phyloP scores from a whole-genome alignment of 2,797 vertebrate genomes.

The Anniella stebbinsi region DNA sequence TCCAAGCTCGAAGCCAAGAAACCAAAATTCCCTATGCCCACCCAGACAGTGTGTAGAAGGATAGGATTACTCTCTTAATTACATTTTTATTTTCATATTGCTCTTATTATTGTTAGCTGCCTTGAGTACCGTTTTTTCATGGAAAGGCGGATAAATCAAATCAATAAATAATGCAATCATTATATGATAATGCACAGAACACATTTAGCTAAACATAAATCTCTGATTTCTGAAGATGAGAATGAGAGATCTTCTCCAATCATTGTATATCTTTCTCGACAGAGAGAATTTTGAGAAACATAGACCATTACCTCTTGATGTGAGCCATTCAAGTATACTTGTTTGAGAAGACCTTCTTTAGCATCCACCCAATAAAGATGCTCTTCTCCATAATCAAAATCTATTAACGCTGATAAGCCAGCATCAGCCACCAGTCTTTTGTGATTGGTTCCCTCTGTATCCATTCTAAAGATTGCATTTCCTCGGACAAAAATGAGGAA shows the following conservation, averaged over 20 bases:
- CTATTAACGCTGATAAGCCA: constrained; percentile 82
- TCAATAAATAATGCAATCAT: neutral
- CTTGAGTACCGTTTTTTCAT: too few relatives aligned
- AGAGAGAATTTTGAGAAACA: constrained; percentile 36
- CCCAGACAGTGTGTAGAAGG: too few relatives aligned
- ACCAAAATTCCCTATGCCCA: too few relatives aligned
- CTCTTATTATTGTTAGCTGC: too few relatives aligned
- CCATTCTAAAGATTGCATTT: constrained; percentile 87
- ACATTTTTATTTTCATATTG: too few relatives aligned
- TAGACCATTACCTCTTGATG: constrained; percentile 84
- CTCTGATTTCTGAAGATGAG: neutral
- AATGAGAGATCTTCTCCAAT: neutral
- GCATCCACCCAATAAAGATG: constrained; percentile 90
- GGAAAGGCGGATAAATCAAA: neutral
- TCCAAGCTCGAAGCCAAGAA: too few relatives aligned
- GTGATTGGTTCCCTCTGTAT: constrained; percentile 85
- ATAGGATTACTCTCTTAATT: too few relatives aligned
- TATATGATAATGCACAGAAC: neutral
- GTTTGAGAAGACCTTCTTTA: constrained; percentile 85
- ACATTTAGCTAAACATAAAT: neutral
- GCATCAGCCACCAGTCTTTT: constrained; percentile 81
- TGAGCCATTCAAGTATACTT: constrained; percentile 83
- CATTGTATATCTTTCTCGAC: too few relatives aligned
- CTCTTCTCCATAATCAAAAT: constrained; percentile 87
- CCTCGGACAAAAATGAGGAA: constrained; percentile 90